These are phyloP conservation scores for Lysandra coridon DNA, from an alignment of 2,888 invertebrate genomes.

Conservation along the genomic window DNA sequence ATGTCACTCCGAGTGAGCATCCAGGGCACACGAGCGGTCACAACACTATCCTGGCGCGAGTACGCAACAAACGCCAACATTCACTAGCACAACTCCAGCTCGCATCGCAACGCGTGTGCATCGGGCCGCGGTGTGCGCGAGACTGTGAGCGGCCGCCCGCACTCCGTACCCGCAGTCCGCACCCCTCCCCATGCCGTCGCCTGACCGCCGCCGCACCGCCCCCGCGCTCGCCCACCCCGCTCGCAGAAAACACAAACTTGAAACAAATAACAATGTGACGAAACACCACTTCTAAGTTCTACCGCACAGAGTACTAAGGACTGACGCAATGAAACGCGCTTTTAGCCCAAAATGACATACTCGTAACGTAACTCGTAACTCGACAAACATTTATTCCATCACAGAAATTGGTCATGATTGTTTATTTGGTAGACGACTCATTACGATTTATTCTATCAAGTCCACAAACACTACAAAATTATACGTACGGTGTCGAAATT, in stretches of 20 bases:
- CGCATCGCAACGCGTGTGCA: constrained; percentile 75
- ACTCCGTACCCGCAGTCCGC: constrained; percentile 48
- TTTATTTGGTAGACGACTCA: background rate
- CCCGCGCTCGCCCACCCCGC: constrained; percentile 43
- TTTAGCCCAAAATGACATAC: background rate
- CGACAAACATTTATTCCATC: background rate
- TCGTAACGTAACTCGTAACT: too few species aligned
- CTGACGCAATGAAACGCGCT: background rate
- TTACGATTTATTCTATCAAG: background rate
- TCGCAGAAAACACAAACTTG: constrained; percentile 34
- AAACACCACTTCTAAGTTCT: constrained; percentile 17
- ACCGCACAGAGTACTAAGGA: background rate
- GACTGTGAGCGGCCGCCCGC: constrained; percentile 55
- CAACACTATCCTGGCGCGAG: constrained; percentile 60
- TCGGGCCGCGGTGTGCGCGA: constrained; percentile 70
- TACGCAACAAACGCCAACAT: constrained; percentile 48
- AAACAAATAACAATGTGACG: constrained; percentile 34
- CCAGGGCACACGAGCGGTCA: constrained; percentile 40
- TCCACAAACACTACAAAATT: too few species aligned
- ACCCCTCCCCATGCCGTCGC: constrained; percentile 49
- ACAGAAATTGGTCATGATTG: background rate
- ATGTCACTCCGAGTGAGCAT: constrained; percentile 37
- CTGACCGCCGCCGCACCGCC: constrained; percentile 35
- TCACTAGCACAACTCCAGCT: constrained; percentile 75
- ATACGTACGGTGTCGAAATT: too few species aligned